Percentiles rank a stretch among this genome's conserved stretches.
phyloP scores from a whole-genome alignment of 2,113 vertebrate species.

The Morone saxatilis region DNA sequence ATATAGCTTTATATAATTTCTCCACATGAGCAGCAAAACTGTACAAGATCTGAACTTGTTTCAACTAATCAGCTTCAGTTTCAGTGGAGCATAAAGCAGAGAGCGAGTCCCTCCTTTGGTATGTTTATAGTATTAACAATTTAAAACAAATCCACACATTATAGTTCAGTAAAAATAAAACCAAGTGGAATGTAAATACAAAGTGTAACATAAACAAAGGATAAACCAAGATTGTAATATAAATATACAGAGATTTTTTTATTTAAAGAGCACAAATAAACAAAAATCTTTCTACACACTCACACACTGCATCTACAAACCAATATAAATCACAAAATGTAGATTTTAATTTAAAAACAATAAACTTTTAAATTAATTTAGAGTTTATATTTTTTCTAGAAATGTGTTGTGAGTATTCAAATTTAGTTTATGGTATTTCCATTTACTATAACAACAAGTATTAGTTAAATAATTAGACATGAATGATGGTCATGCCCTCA shows the following conservation, averaged over 20 bases:
- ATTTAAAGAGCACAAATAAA: background rate
- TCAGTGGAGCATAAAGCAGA: background rate
- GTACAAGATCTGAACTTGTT: background rate
- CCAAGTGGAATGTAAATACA: background rate
- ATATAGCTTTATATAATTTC: background rate
- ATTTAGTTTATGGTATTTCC: too few relatives aligned
- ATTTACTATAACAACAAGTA: too few relatives aligned
- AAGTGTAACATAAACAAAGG: background rate
- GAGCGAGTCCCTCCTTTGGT: background rate
- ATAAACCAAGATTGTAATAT: background rate
- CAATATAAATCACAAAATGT: background rate
- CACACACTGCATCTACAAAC: background rate
- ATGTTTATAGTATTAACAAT: background rate
- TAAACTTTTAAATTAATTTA: too few relatives aligned
- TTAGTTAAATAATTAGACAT: too few relatives aligned
- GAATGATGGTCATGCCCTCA: too few relatives aligned
- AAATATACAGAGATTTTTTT: background rate
- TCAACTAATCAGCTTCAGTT: background rate
- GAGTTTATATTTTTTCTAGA: too few relatives aligned
- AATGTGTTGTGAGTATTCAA: too few relatives aligned
- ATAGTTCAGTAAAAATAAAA: background rate
- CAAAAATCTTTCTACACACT: background rate
- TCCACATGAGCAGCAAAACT: background rate
- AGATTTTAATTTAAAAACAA: background rate
- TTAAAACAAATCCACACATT: background rate